Conservation (phyloP, 2,888 invertebrate species). For the Hemaris fuciformis region DNA sequence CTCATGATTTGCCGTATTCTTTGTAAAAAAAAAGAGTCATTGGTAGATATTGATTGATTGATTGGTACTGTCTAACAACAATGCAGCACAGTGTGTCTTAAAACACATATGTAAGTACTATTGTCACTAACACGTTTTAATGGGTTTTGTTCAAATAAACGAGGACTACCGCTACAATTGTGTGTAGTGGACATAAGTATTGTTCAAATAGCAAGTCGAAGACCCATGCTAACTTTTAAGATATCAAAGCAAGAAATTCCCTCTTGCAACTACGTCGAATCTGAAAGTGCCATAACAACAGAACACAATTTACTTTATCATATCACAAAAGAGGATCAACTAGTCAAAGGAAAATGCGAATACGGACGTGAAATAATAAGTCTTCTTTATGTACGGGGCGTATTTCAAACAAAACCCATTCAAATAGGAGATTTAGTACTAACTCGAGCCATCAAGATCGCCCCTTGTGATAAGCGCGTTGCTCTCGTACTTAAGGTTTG, state of each 20-base stretch:
- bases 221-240: no score
- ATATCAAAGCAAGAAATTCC: neutral
- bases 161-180: no score
- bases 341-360: slow-evolving; percentile 32
- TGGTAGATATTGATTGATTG: no score
- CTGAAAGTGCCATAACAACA: slow-evolving; percentile 26
- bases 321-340: slow-evolving; percentile 30
- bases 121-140: no score
- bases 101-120: no score
- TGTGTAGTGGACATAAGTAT: no score
- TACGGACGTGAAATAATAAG: slow-evolving; percentile 8
- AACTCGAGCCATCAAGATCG: slow-evolving; percentile 27
- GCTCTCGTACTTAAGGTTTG: slow-evolving; percentile 7
- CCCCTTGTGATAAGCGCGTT: slow-evolving; percentile 4
- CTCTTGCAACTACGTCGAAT: neutral
- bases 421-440: slow-evolving; percentile 37
- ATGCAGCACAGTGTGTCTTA: no score
- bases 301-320: slow-evolving; percentile 36
- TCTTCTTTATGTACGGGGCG: slow-evolving; percentile 1
- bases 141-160: no score
- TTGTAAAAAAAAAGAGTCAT: no score
- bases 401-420: slow-evolving; percentile 49
- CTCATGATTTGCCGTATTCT: no score
- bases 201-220: no score
- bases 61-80: no score